A percentile compares a stretch with the other conserved stretches of the same genome.
Conservation (phyloP, 2,888 invertebrate genomes). For the Cyclophora albipunctata region DNA sequence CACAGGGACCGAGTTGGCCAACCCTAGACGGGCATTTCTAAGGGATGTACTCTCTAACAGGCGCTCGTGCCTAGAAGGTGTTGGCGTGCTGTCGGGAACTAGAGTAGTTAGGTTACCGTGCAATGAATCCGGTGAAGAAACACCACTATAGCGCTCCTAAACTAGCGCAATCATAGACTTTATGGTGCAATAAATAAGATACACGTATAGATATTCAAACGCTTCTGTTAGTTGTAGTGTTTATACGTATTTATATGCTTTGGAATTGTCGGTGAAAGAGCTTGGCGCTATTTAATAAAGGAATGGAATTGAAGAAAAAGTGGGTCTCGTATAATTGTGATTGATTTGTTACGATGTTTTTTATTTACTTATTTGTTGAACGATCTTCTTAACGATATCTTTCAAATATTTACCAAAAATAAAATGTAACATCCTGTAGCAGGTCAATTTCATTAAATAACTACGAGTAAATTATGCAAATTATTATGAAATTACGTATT, state of each 20-base stretch:
- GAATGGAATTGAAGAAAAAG: conserved; percentile 20
- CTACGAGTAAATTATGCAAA: too few species aligned
- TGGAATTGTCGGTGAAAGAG: conserved; percentile 38
- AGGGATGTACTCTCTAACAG: conserved; percentile 66
- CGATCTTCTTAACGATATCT: too few species aligned
- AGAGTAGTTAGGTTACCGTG: conserved; percentile 60
- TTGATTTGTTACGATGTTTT: too few species aligned
- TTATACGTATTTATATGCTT: conserved; percentile 40
- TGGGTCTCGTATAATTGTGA: neutral
- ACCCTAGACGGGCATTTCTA: conserved; percentile 66
- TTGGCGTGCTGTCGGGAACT: conserved; percentile 59
- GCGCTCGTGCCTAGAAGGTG: conserved; percentile 65
- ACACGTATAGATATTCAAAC: conserved; percentile 16
- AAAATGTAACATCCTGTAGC: too few species aligned
- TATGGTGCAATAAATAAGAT: conserved; percentile 58
- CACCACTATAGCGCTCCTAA: conserved; percentile 59
- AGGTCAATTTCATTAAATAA: too few species aligned
- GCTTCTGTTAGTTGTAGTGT: conserved; percentile 26
- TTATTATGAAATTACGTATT: too few species aligned
- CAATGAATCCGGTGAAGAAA: conserved; percentile 59
- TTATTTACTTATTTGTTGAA: too few species aligned
- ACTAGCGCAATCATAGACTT: conserved; percentile 40
- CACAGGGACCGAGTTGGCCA: conserved; percentile 73
- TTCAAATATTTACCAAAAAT: too few species aligned
- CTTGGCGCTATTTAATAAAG: conserved; percentile 32